Evolutionary conservation across 2,113 vertebrate species (phyloP).

Genomic region (Balaeniceps rex): DNA sequence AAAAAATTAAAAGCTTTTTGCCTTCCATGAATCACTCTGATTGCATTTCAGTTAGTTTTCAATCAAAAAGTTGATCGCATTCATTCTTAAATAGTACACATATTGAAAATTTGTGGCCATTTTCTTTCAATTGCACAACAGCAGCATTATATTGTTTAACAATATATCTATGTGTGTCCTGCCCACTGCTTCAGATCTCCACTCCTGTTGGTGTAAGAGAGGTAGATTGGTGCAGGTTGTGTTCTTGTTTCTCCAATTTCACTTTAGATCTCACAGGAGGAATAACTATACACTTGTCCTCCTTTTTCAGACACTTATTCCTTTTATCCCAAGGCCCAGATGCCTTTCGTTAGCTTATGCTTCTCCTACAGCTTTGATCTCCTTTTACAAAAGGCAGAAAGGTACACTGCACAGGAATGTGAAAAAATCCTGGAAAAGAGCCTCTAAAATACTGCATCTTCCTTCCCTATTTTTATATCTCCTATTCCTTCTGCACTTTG

Average conservation of each 20-base stretch:
- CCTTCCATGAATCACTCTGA: background rate
- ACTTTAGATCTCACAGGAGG: background rate
- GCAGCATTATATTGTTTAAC: background rate
- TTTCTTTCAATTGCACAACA: background rate
- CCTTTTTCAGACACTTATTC: background rate
- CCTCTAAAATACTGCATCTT: background rate
- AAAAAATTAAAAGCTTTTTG: background rate
- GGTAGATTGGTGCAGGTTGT: background rate
- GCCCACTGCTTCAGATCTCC: background rate
- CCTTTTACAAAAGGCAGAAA: slow-evolving; percentile 47
- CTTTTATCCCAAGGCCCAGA: slow-evolving; percentile 24
- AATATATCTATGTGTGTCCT: background rate
- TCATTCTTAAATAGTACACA: background rate
- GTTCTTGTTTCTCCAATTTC: background rate
- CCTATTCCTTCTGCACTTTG: background rate
- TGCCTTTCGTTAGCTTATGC: background rate
- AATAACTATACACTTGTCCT: background rate
- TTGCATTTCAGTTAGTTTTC: background rate
- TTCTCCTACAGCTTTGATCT: slow-evolving; percentile 67
- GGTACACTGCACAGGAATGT: background rate
- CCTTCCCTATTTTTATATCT: background rate
- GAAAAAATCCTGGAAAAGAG: slow-evolving; percentile 15
- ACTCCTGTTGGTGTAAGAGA: background rate
- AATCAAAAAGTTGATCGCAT: background rate
- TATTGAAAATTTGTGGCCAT: background rate